Evolutionary conservation across 2,888 invertebrate genomes (phyloP).

Genomic region (Rhagonycha lutea): DNA sequence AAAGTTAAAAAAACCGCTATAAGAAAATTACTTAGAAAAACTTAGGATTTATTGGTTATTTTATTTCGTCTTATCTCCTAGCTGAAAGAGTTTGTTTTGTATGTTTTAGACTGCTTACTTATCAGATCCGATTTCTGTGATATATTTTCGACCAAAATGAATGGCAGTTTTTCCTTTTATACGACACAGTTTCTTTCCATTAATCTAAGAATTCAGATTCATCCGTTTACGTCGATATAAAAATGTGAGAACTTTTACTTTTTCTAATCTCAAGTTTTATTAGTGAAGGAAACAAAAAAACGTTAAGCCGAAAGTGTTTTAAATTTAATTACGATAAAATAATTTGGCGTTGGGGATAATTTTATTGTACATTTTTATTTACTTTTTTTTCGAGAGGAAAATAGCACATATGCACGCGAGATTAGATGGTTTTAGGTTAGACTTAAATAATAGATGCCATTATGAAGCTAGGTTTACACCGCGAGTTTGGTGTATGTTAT

Average conservation of each 20-base stretch:
- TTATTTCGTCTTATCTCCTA: constrained; percentile 22
- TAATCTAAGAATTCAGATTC: constrained; percentile 19
- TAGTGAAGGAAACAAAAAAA: background rate
- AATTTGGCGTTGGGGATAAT: background rate
- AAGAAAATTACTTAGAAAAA: constrained; percentile 16
- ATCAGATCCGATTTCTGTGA: constrained; percentile 23
- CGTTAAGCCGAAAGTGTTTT: background rate
- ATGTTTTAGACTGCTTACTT: constrained; percentile 22
- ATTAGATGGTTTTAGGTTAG: too few species aligned
- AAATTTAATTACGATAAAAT: background rate
- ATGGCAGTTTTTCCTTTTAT: constrained; percentile 25
- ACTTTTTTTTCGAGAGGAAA: background rate
- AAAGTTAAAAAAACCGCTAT: background rate
- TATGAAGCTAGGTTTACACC: background rate
- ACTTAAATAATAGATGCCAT: background rate
- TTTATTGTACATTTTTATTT: background rate
- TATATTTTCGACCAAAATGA: constrained; percentile 22
- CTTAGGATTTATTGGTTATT: constrained; percentile 20
- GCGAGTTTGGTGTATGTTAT: too few species aligned
- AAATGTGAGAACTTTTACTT: constrained; percentile 11
- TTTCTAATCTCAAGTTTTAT: constrained; percentile 10
- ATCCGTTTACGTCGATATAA: constrained; percentile 10
- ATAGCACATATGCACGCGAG: background rate
- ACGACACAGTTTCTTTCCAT: constrained; percentile 20
- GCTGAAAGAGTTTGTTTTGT: constrained; percentile 22